Conservation (phyloP, 2,113 vertebrate genomes). For the Grallaria varia region DNA sequence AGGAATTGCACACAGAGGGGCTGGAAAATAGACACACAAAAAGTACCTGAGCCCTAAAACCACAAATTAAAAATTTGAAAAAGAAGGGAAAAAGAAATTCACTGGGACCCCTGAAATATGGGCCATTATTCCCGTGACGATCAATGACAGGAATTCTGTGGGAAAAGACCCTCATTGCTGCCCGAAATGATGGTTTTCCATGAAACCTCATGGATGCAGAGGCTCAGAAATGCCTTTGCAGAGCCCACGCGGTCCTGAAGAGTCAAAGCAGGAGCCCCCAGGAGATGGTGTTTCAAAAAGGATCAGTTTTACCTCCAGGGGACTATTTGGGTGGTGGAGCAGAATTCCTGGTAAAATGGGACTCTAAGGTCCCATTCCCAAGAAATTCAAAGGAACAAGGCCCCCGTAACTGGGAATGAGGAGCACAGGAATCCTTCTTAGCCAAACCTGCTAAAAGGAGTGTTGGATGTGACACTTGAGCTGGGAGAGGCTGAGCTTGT, state of each 20-base stretch:
- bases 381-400: background rate
- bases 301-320: background rate
- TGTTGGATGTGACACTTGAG: no score
- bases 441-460: background rate
- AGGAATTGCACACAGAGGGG: background rate
- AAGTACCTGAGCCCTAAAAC: background rate
- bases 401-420: background rate
- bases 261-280: background rate
- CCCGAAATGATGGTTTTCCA: background rate
- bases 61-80: background rate
- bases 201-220: background rate
- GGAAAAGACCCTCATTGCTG: background rate
- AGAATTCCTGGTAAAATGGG: background rate
- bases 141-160: background rate
- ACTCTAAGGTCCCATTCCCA: background rate
- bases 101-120: background rate
- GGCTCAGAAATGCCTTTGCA: background rate
- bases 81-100: background rate
- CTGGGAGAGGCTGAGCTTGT: background rate
- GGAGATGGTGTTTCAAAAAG: background rate
- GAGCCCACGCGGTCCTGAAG: background rate
- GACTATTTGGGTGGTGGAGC: background rate
- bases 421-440: background rate
- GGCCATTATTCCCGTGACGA: background rate
- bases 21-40: background rate